These are phyloP conservation scores for Pedionomus torquatus DNA, from an alignment of 2,113 vertebrate species.

Conservation along the genomic window DNA sequence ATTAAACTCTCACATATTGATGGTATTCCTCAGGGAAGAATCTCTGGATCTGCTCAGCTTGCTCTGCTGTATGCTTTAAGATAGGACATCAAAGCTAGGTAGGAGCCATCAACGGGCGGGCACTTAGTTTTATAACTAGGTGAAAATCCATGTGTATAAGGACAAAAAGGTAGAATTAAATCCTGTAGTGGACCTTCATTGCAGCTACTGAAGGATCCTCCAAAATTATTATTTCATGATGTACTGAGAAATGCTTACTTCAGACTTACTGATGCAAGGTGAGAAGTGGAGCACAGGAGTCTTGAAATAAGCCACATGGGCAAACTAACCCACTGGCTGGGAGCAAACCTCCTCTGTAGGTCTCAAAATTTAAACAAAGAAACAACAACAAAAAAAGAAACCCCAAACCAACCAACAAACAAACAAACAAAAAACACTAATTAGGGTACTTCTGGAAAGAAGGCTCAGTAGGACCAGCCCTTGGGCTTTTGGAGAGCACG, in stretches of 20 bases:
- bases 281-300: not conserved
- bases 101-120: not conserved
- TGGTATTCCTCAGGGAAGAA: not conserved
- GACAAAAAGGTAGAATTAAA: not conserved
- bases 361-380: too few relatives aligned
- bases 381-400: too few relatives aligned
- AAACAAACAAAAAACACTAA: not conserved
- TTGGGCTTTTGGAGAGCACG: not conserved
- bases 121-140: not conserved
- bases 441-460: not conserved
- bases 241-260: not conserved
- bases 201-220: not conserved
- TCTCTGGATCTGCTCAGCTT: not conserved
- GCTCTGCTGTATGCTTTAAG: not conserved
- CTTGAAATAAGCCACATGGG: not conserved
- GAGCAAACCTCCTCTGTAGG: not conserved
- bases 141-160: not conserved
- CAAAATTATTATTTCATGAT: not conserved
- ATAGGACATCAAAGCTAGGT: not conserved
- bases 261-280: not conserved
- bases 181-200: not conserved
- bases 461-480: not conserved
- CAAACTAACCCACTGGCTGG: not conserved
- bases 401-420: too few relatives aligned
- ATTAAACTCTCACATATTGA: not conserved